Base-by-base conservation (phyloP, 2,797 vertebrate species). In the Malacoctenus gilli region DNA sequence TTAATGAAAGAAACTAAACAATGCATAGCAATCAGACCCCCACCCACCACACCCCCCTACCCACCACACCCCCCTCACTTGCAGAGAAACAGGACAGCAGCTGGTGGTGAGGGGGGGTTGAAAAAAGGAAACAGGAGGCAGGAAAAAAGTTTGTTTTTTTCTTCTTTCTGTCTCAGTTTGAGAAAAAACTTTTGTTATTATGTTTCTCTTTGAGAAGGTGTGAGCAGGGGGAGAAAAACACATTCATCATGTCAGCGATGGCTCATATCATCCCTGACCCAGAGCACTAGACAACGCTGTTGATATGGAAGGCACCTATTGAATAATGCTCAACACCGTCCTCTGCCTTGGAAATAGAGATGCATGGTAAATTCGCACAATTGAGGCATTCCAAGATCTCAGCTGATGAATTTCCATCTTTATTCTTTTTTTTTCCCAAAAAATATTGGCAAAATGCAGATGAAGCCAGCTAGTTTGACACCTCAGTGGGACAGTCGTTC, bases 1-100 rank as follows among this genome's bases (percentile, higher is more conserved):
- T 95, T 97, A 96, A 97, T 95, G 95, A 94, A 95, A 93, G 94
- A 92, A 93, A 91, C 91, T 89, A 93, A 95, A 95, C 92, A 93
- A 94, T 94, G 94, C 94, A 95, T 93, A 94, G 91, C 89, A 94
- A 96, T 93, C 93, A 94, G 89, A 88, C 82, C 42, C 75, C 72
- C 77, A 82, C 82, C 43, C 87, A 86, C 76, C 34, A 75, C 71
- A 75, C 79, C 82, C 82, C 54, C 81, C 83, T 77, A 82, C 85
- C 77, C 74, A 79, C 84, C 71, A 11, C 78, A 47, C 69, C 58
- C 65, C 31, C 62, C 62, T 13, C 55, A 51, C 62, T 71, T 77
- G 56, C n/a, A 63, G 52, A 73, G 63, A 74, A 76, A 57, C 74
- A 78, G 57, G 73, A 82, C 67, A 37, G 48, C 54, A 83, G 31